Conservation (phyloP, 2,797 vertebrate genomes). For the Lithobates sylvaticus region DNA sequence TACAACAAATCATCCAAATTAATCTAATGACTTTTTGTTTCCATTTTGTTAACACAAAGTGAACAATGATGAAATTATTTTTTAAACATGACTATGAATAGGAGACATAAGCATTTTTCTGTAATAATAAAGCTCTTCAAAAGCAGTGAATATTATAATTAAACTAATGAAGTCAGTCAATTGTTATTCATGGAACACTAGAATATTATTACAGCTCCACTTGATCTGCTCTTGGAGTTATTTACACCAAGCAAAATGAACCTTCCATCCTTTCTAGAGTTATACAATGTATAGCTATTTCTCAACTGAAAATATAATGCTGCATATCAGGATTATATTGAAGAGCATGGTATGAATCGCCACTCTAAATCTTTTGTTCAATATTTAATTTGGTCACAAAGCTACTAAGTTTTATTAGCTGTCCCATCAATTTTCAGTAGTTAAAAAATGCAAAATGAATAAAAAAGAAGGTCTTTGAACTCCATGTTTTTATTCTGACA, state of each 20-base stretch:
- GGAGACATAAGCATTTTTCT: not conserved
- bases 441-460: constrained; percentile 17
- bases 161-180: not conserved
- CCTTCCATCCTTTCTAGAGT: not conserved
- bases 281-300: constrained; percentile 27
- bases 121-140: not conserved
- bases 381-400: constrained; percentile 50
- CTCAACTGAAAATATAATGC: constrained; percentile 19
- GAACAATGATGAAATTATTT: constrained; percentile 44
- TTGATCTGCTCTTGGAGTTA: not conserved
- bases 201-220: constrained; percentile 44
- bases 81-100: constrained; percentile 30
- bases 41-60: constrained; percentile 47
- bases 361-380: constrained; percentile 27
- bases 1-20: not conserved
- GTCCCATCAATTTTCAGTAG: constrained; percentile 56
- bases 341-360: not conserved
- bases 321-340: constrained; percentile 20
- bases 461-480: not conserved
- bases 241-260: not conserved
- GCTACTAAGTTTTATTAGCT: constrained; percentile 20
- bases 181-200: constrained; percentile 28
- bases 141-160: not conserved
- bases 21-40: accelerated
- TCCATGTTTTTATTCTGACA: not conserved